These are phyloP conservation scores for Drosophila obscura DNA, from an alignment of 1,140 invertebrate genomes.

Conservation along the genomic window DNA sequence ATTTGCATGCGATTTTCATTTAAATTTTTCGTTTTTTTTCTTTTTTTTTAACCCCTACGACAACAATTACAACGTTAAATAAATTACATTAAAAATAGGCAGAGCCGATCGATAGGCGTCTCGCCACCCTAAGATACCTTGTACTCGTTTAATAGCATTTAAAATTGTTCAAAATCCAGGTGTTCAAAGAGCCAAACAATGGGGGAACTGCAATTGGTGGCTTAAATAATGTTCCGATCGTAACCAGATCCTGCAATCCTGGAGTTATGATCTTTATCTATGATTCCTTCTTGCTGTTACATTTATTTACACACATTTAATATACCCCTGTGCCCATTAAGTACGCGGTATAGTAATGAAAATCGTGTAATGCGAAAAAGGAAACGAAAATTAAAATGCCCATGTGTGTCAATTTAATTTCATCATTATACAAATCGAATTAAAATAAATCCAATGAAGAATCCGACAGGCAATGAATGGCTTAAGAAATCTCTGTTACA, in stretches of 20 bases:
- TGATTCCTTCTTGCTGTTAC: no score
- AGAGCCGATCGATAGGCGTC: slow-evolving; percentile 19
- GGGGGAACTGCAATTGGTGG: not conserved
- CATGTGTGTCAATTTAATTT: slow-evolving; percentile 74
- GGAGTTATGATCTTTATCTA: no score
- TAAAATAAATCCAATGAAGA: slow-evolving; percentile 56
- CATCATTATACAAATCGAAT: slow-evolving; percentile 53
- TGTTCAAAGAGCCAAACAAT: slow-evolving; percentile 14
- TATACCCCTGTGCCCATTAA: no score
- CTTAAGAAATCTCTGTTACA: no score
- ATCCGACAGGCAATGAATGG: not conserved
- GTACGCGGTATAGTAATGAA: not conserved
- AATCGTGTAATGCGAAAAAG: slow-evolving; percentile 19
- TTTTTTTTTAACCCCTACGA: not conserved
- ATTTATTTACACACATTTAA: no score
- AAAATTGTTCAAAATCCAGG: no score
- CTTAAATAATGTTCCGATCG: no score
- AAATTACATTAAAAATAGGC: slow-evolving; percentile 78
- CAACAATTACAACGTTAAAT: slow-evolving; percentile 72
- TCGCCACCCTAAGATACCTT: not conserved
- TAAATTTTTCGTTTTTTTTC: slow-evolving; percentile 28
- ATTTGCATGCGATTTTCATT: slow-evolving; percentile 66
- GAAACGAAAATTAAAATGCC: slow-evolving; percentile 58
- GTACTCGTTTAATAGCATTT: no score
- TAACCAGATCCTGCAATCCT: no score